Conservation (phyloP, 2,797 vertebrate genomes). For the Hirundo rustica region DNA sequence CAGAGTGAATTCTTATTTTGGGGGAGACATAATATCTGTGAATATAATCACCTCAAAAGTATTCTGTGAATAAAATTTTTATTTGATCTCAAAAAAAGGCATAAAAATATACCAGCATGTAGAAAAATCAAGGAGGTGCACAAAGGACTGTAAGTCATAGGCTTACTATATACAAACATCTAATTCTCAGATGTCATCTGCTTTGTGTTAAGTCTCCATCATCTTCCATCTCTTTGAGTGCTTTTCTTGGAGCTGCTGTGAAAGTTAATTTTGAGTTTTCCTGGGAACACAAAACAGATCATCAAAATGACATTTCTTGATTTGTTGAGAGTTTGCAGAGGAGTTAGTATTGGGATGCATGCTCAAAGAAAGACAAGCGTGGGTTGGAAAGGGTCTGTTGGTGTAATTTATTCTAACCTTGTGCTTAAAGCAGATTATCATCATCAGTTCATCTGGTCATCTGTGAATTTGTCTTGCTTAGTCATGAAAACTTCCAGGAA, state of each 20-base stretch:
- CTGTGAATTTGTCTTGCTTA: not conserved
- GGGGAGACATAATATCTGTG: not conserved
- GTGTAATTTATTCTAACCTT: not conserved
- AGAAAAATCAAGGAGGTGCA: not conserved
- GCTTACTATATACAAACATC: not conserved
- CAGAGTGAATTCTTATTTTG: not conserved
- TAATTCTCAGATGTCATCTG: not conserved
- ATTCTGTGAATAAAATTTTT: not conserved
- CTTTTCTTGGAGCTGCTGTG: not conserved
- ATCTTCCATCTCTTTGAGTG: not conserved
- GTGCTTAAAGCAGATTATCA: not conserved
- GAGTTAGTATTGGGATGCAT: not conserved
- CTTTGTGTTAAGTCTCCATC: not conserved
- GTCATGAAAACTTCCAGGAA: not conserved
- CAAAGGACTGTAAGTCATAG: not conserved
- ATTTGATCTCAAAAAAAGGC: not conserved
- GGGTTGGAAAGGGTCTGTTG: not conserved
- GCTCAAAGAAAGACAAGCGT: not conserved
- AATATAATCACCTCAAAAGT: not conserved
- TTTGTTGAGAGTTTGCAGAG: not conserved
- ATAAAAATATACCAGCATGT: not conserved
- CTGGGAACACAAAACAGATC: not conserved
- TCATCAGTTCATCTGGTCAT: not conserved
- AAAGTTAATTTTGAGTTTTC: constrained; percentile 6
- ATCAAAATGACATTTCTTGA: not conserved